Evolutionary conservation across 2,113 vertebrate genomes (phyloP).

Genomic region (Etia nguti): DNA sequence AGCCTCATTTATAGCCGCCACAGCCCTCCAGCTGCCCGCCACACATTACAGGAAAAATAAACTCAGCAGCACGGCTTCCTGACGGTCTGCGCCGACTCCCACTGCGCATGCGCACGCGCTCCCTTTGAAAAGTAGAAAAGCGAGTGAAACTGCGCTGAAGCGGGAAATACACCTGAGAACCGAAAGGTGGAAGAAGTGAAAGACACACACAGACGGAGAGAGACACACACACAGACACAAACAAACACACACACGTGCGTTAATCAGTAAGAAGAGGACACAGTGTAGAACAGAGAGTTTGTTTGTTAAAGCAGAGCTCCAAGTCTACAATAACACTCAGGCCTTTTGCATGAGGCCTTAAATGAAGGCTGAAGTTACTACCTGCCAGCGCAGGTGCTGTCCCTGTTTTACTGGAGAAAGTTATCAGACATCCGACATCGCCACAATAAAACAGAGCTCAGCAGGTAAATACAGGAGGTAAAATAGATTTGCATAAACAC

Average conservation of each 20-base stretch:
- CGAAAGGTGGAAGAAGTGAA: neutral
- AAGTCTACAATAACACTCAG: too few relatives aligned
- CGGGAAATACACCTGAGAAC: neutral
- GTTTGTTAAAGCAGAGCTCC: too few relatives aligned
- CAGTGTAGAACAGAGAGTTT: neutral
- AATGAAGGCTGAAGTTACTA: neutral
- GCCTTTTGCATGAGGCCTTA: too few relatives aligned
- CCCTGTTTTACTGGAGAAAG: neutral
- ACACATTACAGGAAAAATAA: neutral
- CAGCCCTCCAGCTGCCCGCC: neutral
- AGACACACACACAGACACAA: neutral
- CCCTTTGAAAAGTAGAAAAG: neutral
- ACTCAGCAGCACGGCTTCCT: neutral
- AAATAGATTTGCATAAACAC: neutral
- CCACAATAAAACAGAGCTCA: neutral
- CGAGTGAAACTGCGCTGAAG: neutral
- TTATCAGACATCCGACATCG: neutral
- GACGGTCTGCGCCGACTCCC: neutral
- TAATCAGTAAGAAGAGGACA: neutral
- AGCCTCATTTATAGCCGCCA: neutral
- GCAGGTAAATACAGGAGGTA: neutral
- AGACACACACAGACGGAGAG: neutral
- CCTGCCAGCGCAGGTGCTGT: neutral
- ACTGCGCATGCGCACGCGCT: conserved; percentile 14
- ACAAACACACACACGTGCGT: neutral